These are phyloP conservation scores for Tachyglossus aculeatus DNA, from an alignment of 2,797 vertebrate species.

Conservation along the genomic window DNA sequence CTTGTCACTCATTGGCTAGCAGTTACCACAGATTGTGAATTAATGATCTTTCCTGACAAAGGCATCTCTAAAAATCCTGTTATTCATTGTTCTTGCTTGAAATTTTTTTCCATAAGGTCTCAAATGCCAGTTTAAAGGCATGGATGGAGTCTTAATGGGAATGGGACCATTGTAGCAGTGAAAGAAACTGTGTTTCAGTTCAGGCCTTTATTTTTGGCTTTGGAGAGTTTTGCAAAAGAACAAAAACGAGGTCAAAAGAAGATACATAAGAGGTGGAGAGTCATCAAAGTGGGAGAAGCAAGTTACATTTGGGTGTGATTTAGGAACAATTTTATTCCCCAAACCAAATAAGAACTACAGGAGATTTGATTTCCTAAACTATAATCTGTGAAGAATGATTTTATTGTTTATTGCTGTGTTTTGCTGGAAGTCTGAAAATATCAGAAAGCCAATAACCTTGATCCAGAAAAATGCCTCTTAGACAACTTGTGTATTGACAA, in stretches of 20 bases:
- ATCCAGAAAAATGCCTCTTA: background rate
- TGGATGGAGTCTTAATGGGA: too few relatives aligned
- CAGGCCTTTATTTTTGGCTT: conserved; percentile 1
- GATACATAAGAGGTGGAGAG: background rate
- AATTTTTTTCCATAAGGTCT: too few relatives aligned
- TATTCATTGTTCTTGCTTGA: too few relatives aligned
- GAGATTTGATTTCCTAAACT: background rate
- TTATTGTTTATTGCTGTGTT: background rate
- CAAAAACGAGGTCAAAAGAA: background rate
- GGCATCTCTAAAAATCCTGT: conserved; percentile 43
- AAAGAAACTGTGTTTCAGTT: conserved; percentile 5
- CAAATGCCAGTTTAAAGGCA: too few relatives aligned
- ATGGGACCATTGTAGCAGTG: background rate
- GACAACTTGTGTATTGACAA: background rate
- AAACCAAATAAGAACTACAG: background rate
- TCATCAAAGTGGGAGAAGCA: background rate
- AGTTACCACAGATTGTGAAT: background rate
- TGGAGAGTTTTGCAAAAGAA: background rate
- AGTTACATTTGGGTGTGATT: background rate
- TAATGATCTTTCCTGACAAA: conserved; percentile 58
- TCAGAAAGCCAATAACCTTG: background rate
- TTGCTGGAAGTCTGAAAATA: background rate
- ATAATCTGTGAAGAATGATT: background rate
- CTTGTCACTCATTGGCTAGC: too few relatives aligned
- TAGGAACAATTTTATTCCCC: background rate